Conservation (phyloP, 2,113 vertebrate genomes). For the Hiodon tergisus region DNA sequence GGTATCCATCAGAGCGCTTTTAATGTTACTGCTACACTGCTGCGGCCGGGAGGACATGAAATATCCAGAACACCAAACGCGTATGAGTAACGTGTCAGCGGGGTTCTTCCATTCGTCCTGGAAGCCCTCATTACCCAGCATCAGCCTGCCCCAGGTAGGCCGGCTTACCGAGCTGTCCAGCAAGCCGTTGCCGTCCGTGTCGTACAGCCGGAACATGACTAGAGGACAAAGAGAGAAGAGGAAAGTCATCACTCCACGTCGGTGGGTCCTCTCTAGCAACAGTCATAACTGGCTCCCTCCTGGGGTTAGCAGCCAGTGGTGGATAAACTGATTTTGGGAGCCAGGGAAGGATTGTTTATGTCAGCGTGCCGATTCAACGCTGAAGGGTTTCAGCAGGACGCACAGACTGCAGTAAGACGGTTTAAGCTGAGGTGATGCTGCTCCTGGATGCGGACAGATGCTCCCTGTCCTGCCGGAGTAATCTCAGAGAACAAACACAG, state of each 20-base stretch:
- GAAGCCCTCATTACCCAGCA: not conserved
- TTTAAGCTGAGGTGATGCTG: slow-evolving; percentile 6
- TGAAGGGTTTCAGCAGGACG: slow-evolving; percentile 16
- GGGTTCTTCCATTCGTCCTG: not conserved
- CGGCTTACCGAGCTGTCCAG: slow-evolving; percentile 85
- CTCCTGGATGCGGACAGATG: not conserved
- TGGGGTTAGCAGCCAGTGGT: not conserved
- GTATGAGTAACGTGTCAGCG: too few species aligned
- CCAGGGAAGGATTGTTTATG: slow-evolving; percentile 33
- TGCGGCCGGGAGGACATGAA: too few species aligned
- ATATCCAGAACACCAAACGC: too few species aligned
- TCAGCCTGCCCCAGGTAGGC: not conserved
- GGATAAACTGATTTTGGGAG: slow-evolving; percentile 6
- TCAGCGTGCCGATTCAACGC: slow-evolving; percentile 25
- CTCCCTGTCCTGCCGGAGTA: not conserved
- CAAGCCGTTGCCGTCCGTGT: slow-evolving; percentile 82
- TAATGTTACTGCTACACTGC: too few species aligned
- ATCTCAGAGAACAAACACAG: not conserved
- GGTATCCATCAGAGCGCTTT: not conserved
- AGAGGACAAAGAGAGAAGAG: slow-evolving; percentile 49
- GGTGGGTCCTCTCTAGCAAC: not conserved
- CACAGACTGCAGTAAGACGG: too few species aligned
- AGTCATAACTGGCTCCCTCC: not conserved
- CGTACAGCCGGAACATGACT: slow-evolving; percentile 95
- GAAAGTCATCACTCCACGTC: slow-evolving; percentile 20